Conservation (phyloP, 2,113 vertebrate species). For the Forbesichthys agassizii region DNA sequence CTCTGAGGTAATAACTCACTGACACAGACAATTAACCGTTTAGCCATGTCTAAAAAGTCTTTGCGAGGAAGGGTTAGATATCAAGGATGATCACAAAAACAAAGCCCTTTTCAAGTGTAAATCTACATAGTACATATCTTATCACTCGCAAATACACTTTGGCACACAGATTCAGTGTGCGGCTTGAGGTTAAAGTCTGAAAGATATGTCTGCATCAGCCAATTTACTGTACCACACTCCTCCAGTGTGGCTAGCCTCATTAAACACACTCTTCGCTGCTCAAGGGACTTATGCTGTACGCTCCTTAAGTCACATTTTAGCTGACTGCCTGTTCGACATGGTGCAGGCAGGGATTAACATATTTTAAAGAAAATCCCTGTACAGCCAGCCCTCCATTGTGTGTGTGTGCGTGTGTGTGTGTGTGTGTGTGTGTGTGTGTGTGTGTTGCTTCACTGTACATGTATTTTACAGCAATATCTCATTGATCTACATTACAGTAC, state of each 20-base stretch:
- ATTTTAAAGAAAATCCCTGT: slow-evolving; percentile 66
- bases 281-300: slow-evolving; percentile 49
- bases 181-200: slow-evolving; percentile 25
- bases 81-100: not conserved
- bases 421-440: too few species aligned
- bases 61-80: not conserved
- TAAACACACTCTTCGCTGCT: slow-evolving; percentile 46
- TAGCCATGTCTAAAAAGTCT: not conserved
- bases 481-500: too few species aligned
- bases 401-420: too few species aligned
- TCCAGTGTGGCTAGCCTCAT: slow-evolving; percentile 69
- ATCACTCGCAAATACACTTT: slow-evolving; percentile 1
- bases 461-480: too few species aligned
- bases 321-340: slow-evolving; percentile 48
- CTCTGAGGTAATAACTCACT: too few species aligned
- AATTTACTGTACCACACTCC: slow-evolving; percentile 49
- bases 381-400: not conserved
- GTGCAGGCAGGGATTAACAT: slow-evolving; percentile 70
- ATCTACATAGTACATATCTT: too few species aligned
- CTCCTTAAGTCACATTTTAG: slow-evolving; percentile 65
- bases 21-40: not conserved
- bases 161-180: not conserved
- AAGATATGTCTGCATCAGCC: slow-evolving; percentile 28
- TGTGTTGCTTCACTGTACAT: too few species aligned
- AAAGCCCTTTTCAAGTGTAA: too few species aligned